A percentile compares a stretch with the other conserved stretches of the same genome.
phyloP scores from a whole-genome alignment of 2,888 invertebrate species.

The Dolomedes plantarius region DNA sequence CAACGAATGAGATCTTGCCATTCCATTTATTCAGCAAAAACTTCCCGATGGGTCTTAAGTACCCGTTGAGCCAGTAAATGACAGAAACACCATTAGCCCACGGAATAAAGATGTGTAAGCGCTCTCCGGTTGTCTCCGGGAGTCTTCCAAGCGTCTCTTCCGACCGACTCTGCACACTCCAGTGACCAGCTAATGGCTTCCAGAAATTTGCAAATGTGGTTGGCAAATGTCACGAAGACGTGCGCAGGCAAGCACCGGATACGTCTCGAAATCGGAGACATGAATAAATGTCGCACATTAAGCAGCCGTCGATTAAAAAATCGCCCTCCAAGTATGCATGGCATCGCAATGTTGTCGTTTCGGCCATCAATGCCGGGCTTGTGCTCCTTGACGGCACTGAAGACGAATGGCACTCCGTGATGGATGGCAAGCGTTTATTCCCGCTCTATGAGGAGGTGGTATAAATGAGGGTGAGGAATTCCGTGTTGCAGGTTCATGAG shows the following conservation, averaged over 20 bases:
- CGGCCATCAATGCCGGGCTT: slow-evolving; percentile 53
- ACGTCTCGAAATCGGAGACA: slow-evolving; percentile 48
- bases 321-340: slow-evolving; percentile 52
- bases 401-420: slow-evolving; percentile 41
- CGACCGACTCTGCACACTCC: slow-evolving; percentile 37
- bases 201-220: slow-evolving; percentile 53
- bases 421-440: slow-evolving; percentile 25
- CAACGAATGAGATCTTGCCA: too few species aligned
- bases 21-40: background rate
- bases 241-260: slow-evolving; percentile 41
- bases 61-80: background rate
- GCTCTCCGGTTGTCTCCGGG: background rate
- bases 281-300: slow-evolving; percentile 70
- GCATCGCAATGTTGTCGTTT: slow-evolving; percentile 69
- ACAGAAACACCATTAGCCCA: background rate
- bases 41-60: background rate
- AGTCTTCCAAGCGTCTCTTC: background rate
- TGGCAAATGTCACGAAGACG: slow-evolving; percentile 60
- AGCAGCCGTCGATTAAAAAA: slow-evolving; percentile 63
- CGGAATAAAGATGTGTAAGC: background rate
- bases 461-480: background rate
- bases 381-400: slow-evolving; percentile 37
- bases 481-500: background rate
- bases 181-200: slow-evolving; percentile 68
- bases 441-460: slow-evolving; percentile 10